Evolutionary conservation across 2,113 vertebrate species (phyloP).

Genomic region (Glaucidium brasilianum): DNA sequence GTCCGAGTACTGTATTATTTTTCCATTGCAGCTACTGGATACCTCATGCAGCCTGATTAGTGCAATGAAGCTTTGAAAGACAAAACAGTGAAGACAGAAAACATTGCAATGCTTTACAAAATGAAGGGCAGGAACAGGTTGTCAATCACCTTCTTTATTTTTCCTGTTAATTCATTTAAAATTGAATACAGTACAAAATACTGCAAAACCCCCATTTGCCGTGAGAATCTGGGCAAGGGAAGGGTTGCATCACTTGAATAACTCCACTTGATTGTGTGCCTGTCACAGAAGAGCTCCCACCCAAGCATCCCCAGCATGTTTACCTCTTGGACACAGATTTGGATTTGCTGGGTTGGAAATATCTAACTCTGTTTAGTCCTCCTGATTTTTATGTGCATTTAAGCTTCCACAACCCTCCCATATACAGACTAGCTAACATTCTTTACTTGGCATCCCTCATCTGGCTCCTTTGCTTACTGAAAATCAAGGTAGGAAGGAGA

Average conservation of each 20-base stretch:
- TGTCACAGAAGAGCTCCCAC: not conserved
- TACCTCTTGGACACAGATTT: not conserved
- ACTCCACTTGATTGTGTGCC: not conserved
- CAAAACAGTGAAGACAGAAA: not conserved
- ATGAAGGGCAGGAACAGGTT: not conserved
- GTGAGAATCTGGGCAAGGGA: not conserved
- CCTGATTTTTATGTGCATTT: not conserved
- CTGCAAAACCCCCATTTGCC: not conserved
- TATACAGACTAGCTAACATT: not conserved
- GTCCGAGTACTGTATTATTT: not conserved
- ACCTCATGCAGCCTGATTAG: not conserved
- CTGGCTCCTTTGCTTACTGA: not conserved
- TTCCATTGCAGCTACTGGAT: not conserved
- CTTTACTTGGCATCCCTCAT: not conserved
- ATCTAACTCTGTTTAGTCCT: not conserved
- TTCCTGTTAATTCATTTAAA: not conserved
- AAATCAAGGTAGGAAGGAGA: not conserved
- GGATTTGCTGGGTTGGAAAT: not conserved
- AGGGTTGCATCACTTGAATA: not conserved
- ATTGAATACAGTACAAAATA: not conserved
- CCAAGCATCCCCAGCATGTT: rapidly evolving
- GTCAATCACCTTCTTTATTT: not conserved
- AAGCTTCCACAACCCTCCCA: not conserved
- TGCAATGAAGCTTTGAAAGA: not conserved
- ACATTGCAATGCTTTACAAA: not conserved